A percentile compares a stretch with the other conserved stretches of the same genome.
Evolutionary conservation across 2,113 vertebrate species (phyloP).

Genomic region (Rhineura floridana): DNA sequence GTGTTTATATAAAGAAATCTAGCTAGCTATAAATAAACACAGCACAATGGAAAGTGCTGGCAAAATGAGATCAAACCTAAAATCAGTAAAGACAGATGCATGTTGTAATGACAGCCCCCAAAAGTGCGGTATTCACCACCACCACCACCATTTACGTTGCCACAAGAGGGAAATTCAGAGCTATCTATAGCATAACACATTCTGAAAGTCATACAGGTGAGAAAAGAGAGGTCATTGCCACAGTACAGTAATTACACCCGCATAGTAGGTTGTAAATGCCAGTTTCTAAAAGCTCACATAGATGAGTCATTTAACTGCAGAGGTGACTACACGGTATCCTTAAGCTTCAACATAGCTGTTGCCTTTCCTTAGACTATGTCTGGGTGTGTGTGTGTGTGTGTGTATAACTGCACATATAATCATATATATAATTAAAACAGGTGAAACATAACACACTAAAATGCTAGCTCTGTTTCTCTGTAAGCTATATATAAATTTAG

Average conservation of each 20-base stretch:
- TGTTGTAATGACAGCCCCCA: not conserved
- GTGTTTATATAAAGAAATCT: slow-evolving; percentile 21
- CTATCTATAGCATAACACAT: not conserved
- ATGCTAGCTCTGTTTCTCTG: too few species aligned
- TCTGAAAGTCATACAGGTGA: not conserved
- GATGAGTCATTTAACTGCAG: not conserved
- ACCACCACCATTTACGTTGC: not conserved
- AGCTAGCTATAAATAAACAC: slow-evolving; percentile 7
- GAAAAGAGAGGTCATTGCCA: not conserved
- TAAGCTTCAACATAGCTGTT: not conserved
- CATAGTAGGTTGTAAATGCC: slow-evolving; percentile 7
- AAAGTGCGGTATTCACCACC: not conserved
- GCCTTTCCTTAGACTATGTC: too few species aligned
- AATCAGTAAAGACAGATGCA: not conserved
- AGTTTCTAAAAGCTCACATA: slow-evolving; percentile 14
- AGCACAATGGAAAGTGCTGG: slow-evolving; percentile 10
- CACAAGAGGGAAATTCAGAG: not conserved
- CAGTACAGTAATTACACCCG: not conserved
- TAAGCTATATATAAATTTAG: too few species aligned
- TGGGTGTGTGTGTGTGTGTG: too few species aligned
- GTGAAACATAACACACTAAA: too few species aligned
- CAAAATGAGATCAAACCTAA: not conserved
- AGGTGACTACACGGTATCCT: not conserved
- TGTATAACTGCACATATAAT: too few species aligned
- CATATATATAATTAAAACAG: too few species aligned